Base-by-base conservation (phyloP, 2,888 invertebrate species). In the Gymnosoma rotundatum region DNA sequence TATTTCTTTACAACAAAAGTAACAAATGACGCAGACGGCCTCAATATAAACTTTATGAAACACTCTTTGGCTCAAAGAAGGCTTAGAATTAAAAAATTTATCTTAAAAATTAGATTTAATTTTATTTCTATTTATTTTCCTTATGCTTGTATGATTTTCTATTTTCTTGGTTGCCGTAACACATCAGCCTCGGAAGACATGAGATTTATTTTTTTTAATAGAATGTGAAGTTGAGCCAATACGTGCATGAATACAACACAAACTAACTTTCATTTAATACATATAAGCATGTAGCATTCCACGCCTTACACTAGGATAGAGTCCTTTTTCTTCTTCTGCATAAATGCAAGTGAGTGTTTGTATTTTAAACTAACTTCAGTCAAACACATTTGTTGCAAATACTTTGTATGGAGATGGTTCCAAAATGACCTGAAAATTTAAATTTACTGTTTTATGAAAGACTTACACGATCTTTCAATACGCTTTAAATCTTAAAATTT, bases 171-270 rank as follows among this genome's bases (percentile, higher is more conserved):
- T 52, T 70, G 78, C 70, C 78, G 63, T 70, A 78, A 78, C 69
- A 54, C 52, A 70, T 70, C n/a, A 20, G 56, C 54, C 45, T 70
- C 63, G 6, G 60, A 67, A 42, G 60, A 60, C 73, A 21, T 60
- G 42, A 66, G 60, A 66, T 80, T 75, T 67, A 45, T 74, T 74
- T 80, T 42, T 67, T 25, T 25, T 61, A 56, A 78, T 56, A 63
- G 45, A 70, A 70, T 70, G 20, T 63, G 63, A 78, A 63, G 70
- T 56, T 63, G 48, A 36, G 21, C 45, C 21, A 7, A 38, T 8
- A 58, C 50, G 58, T 38, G n/a, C 54, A 66, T 21, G 54, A 61
- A 54, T 45, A 36, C 32, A 63, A n/a, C 18, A 48, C 38, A 32
- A 61, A 69, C 25, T 16, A 16, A 36, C 14, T 52, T 60, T 21